Base-by-base conservation (phyloP, 1,140 invertebrate genomes). In the Tetramorium alpestre region DNA sequence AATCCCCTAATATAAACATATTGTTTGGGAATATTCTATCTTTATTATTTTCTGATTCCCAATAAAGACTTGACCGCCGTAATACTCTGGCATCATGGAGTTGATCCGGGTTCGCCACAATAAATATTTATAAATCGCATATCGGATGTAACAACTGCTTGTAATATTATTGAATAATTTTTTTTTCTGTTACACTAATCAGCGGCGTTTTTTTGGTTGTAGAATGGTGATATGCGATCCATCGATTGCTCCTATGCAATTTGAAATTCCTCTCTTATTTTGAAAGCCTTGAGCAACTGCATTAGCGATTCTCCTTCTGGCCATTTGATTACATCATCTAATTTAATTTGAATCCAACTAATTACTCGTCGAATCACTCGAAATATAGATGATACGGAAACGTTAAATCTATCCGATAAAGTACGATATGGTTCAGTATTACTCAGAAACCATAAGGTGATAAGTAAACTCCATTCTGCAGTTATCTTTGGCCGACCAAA, bases 281-380 rank as follows among this genome's bases (percentile, higher is more conserved):
- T 69, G 8, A 25, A 69, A 69, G 10, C 65, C 41, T 22, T 47
- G 65, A 13, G 65, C 7, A 4, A 25, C 41, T 69, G 33, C 33
- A 33, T 69, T 47, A 25, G 25, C 28, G 65, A 69, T 69, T 69
- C 16, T 47, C n/a, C 65, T 69, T 69, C n/a, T 44, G 65, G 65
- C 41, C 41, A 69, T 2, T 44, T 69, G 11, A 69, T 69, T 44
- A 69, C 33, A 33, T 33, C 33, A 33, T 33, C 0, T 33, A 33
- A 33, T 33, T 33, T 33, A 3, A 3, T 33, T 33, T 33, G 33
- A 33, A 33, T 33, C 33, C 33, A 33, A 33, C 33, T 33, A 33
- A 33, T 33, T 33, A 33, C 33, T 33, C 33, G 33, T 33, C 33
- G 33, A 33, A 33, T 33, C 33, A 33, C 33, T 0, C 33, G 33